These are phyloP conservation scores for Zeugodacus cucurbitae DNA, from an alignment of 1,140 invertebrate species.

Conservation along the genomic window DNA sequence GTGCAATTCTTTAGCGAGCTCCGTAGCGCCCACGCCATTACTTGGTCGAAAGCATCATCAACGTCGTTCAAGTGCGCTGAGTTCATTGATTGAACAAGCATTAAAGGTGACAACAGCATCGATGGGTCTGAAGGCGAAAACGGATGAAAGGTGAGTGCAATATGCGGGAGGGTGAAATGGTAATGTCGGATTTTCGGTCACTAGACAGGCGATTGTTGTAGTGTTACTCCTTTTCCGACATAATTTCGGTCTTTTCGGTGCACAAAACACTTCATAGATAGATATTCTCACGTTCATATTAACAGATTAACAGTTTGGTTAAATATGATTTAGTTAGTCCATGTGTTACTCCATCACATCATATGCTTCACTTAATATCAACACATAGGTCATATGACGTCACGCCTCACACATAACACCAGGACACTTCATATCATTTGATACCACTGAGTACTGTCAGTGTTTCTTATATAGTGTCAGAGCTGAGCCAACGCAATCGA, in stretches of 20 bases:
- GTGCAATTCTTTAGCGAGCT: not conserved
- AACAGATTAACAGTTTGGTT: no score
- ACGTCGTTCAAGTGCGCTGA: constrained; percentile 43
- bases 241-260: no score
- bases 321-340: no score
- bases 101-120: constrained; percentile 53
- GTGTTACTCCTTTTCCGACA: no score
- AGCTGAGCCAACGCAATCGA: not conserved
- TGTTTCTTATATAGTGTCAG: not conserved
- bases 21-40: not conserved
- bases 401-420: not conserved
- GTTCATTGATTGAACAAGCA: constrained; percentile 54
- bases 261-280: no score
- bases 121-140: constrained; percentile 47
- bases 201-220: no score
- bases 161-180: not conserved
- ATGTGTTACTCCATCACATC: not conserved
- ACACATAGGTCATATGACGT: not conserved
- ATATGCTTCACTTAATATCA: no score
- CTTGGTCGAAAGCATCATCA: constrained; percentile 13
- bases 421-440: not conserved
- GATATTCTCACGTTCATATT: no score
- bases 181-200: no score
- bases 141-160: constrained; percentile 46
- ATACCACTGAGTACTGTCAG: not conserved